phyloP scores from a whole-genome alignment of 1,140 invertebrate genomes.

The Drosophila nebulosa region DNA sequence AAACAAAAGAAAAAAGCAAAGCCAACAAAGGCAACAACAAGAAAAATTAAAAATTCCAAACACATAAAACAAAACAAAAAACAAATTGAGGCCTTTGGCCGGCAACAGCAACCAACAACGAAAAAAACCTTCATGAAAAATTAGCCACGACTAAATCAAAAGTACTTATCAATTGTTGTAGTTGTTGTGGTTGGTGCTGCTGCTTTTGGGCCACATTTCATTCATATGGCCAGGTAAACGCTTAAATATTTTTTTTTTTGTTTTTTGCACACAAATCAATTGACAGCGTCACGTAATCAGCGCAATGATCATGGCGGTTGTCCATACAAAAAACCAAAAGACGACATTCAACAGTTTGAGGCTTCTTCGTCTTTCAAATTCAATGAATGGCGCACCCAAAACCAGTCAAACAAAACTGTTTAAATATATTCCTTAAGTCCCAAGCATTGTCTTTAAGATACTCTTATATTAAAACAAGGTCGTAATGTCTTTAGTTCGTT shows the following conservation, averaged over 20 bases:
- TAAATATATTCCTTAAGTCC: not conserved
- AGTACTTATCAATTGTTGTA: slow-evolving; percentile 45
- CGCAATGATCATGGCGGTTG: slow-evolving; percentile 64
- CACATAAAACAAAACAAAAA: slow-evolving; percentile 45
- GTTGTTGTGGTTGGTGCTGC: slow-evolving; percentile 13
- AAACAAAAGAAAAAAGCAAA: slow-evolving; percentile 32
- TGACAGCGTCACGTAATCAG: slow-evolving; percentile 75
- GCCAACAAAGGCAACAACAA: slow-evolving; percentile 53
- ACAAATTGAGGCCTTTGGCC: slow-evolving; percentile 71
- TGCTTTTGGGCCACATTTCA: slow-evolving; percentile 54
- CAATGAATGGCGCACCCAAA: slow-evolving; percentile 44
- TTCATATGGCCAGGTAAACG: slow-evolving; percentile 55
- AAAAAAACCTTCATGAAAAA: slow-evolving; percentile 78
- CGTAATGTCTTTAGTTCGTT: too few relatives aligned
- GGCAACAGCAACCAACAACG: slow-evolving; percentile 59
- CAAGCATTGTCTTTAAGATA: not conserved
- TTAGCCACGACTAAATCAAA: slow-evolving; percentile 54
- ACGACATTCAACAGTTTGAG: slow-evolving; percentile 11
- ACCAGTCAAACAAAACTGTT: not conserved
- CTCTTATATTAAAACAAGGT: not conserved
- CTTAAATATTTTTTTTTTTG: slow-evolving; percentile 28
- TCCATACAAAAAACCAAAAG: not conserved
- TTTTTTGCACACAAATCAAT: slow-evolving; percentile 62
- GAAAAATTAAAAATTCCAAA: slow-evolving; percentile 66
- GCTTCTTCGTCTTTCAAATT: slow-evolving; percentile 31